Evolutionary conservation across 2,113 vertebrate genomes (phyloP).

Genomic region (Eira barbara): DNA sequence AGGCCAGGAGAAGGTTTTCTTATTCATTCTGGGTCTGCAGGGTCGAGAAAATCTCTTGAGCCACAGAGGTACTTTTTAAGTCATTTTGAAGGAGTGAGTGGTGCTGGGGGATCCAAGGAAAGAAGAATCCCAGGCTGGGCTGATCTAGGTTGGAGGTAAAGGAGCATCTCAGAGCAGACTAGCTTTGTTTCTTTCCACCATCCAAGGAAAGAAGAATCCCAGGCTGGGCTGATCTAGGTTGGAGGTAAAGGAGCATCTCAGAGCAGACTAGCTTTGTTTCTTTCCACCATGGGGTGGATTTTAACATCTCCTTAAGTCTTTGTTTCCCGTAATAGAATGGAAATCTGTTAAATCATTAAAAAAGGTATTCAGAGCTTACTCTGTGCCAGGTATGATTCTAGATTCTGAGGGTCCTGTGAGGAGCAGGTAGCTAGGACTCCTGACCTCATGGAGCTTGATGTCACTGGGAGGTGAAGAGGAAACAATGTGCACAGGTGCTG

Average conservation of each 20-base stretch:
- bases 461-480: background rate
- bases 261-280: background rate
- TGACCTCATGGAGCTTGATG: background rate
- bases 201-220: background rate
- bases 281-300: background rate
- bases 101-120: background rate
- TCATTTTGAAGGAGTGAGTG: background rate
- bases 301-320: background rate
- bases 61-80: background rate
- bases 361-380: background rate
- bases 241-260: background rate
- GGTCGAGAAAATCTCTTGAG: background rate
- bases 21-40: background rate
- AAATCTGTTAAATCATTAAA: background rate
- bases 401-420: background rate
- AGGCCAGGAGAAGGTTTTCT: background rate
- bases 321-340: background rate
- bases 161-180: background rate
- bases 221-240: background rate
- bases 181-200: background rate
- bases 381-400: no score
- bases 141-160: background rate
- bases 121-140: background rate
- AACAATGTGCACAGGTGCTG: background rate
- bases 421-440: background rate